A percentile compares a stretch with the other conserved stretches of the same genome.
Conservation (phyloP, 2,888 invertebrate species). For the Dryobotodes eremita region DNA sequence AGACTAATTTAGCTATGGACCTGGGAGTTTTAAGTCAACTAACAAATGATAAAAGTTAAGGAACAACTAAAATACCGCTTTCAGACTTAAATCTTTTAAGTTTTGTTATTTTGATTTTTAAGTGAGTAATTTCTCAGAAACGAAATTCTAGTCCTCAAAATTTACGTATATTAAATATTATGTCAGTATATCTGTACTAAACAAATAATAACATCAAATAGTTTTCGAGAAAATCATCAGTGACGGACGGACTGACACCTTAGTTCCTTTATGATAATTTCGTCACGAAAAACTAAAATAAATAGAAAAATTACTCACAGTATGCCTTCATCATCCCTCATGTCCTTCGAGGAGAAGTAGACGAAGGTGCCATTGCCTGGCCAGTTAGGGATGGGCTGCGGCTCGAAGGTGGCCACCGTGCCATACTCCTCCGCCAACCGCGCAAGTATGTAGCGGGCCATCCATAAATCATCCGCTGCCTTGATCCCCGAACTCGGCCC, state of each 20-base stretch:
- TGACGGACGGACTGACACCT: not conserved
- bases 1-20: not conserved
- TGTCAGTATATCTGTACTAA: not conserved
- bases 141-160: not conserved
- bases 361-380: constrained; percentile 97
- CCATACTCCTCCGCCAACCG: constrained; percentile 97
- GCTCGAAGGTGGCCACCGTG: constrained; percentile 92
- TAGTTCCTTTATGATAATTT: not conserved
- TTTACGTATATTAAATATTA: not conserved
- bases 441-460: constrained; percentile 95
- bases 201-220: not conserved
- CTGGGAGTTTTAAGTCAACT: not conserved
- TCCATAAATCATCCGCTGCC: constrained; percentile 96
- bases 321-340: constrained; percentile 96
- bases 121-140: not conserved
- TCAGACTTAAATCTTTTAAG: not conserved
- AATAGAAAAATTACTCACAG: constrained; percentile 79
- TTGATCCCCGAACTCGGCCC: constrained; percentile 97
- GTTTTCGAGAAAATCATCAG: not conserved
- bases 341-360: constrained; percentile 97
- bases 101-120: not conserved
- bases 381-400: constrained; percentile 95
- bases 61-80: not conserved
- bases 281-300: not conserved
- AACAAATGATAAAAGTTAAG: not conserved